Evolutionary conservation across 2,113 vertebrate genomes (phyloP), one percentile per base, ranked within the genome.

Genomic region (Seriola quinqueradiata): DNA sequence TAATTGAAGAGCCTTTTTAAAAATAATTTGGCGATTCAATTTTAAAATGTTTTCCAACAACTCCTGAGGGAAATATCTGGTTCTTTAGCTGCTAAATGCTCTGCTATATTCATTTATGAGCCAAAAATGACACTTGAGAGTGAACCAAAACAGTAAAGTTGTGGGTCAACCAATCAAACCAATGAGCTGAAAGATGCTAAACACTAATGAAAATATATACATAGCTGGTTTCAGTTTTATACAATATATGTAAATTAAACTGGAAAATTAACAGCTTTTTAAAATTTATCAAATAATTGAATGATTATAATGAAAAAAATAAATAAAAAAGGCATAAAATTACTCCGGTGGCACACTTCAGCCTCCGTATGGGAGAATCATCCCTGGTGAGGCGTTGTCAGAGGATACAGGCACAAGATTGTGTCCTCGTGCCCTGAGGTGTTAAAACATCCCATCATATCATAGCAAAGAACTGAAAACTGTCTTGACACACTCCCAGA

Each of bases 381-480:
- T 67, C 32, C 34, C 57, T 42, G 44, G 17, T 9, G 23, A 64
- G 16, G 0, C 16, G 3, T 28, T 28, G 16, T 57, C 46, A 55
- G 38, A 75, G 34, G 34, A 12, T 17, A 66, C 63, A 58, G 70
- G 32, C 19, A 21, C 19, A n/a, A 25, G 42, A 42, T 4, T 46
- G 23, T 17, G 9, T 81, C 50, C 21, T 34, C 32, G 11, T 70
- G 69, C 19, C 23, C 40, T 25, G 65, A 58, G 48, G 66, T 58
- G 10, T 61, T 7, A 6, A 21, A 42, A 11, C 69, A 70, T 81
- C 70, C 16, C 1, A 17, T 87, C 75, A 34, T 70, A 72, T 84
- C 54, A 23, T 38, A 79, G 52, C 4, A 63, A 44, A 82, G 23
- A 71, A n/a, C 72, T 48, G 68, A 14, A 58, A 76, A 67, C 59